phyloP scores from a whole-genome alignment of 2,888 invertebrate species.

The Neoaliturus tenellus region DNA sequence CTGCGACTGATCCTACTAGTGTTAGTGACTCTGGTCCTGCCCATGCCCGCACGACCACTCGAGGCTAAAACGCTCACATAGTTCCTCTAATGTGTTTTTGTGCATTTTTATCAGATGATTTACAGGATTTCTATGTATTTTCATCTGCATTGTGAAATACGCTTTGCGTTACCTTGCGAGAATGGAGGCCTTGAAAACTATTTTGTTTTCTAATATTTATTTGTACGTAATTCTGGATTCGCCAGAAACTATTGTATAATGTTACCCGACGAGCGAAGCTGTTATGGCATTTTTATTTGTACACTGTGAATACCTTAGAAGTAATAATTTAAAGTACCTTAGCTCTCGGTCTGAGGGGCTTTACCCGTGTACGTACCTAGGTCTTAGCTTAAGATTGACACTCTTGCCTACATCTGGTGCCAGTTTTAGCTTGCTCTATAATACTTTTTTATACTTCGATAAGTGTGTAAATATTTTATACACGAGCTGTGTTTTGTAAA shows the following conservation, averaged over 20 bases:
- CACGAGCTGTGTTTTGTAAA: slow-evolving; percentile 23
- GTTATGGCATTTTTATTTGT: slow-evolving; percentile 50
- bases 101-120: slow-evolving; percentile 47
- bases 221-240: slow-evolving; percentile 40
- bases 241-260: slow-evolving; percentile 28
- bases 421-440: slow-evolving; percentile 21
- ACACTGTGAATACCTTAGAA: slow-evolving; percentile 40
- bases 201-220: slow-evolving; percentile 43
- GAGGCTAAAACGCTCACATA: slow-evolving; percentile 47
- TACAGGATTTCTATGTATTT: slow-evolving; percentile 52
- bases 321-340: slow-evolving; percentile 49
- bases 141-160: slow-evolving; percentile 52
- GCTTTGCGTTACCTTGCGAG: slow-evolving; percentile 49
- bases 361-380: slow-evolving; percentile 49
- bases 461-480: slow-evolving; percentile 30
- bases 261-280: slow-evolving; percentile 52
- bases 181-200: slow-evolving; percentile 34
- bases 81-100: slow-evolving; percentile 46
- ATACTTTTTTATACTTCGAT: slow-evolving; percentile 33
- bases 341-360: slow-evolving; percentile 27
- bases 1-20: slow-evolving; percentile 9
- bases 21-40: slow-evolving; percentile 38
- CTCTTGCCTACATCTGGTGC: slow-evolving; percentile 50
- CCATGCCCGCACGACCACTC: slow-evolving; percentile 12
- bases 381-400: slow-evolving; percentile 31